These are phyloP conservation scores for Schizothorax lantsangensis DNA, from an alignment of 2,797 vertebrate species.

Conservation along the genomic window DNA sequence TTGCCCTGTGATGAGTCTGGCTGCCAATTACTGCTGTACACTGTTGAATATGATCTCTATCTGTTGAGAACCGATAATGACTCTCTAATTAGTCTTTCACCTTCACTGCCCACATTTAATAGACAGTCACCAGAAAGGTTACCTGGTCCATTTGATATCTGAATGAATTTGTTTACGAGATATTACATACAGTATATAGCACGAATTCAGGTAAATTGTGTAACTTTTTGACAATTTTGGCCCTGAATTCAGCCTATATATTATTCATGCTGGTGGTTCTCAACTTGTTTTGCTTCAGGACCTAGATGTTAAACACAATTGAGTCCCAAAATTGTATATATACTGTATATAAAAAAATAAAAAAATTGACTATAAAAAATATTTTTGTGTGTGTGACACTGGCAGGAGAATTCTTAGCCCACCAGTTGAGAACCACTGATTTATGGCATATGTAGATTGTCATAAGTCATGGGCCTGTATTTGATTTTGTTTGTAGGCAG, in stretches of 20 bases:
- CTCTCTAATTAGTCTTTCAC: constrained; percentile 36
- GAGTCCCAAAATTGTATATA: background rate
- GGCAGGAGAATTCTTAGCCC: too few relatives aligned
- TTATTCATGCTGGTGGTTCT: constrained; percentile 1
- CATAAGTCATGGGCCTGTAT: constrained; percentile 62
- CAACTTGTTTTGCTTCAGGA: background rate
- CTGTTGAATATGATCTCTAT: background rate
- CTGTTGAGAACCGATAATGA: constrained; percentile 23
- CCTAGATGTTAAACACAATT: background rate
- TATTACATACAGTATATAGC: background rate
- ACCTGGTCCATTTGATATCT: background rate
- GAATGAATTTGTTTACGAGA: background rate
- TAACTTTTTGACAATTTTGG: background rate
- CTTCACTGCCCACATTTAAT: constrained; percentile 33
- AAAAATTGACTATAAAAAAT: too few relatives aligned
- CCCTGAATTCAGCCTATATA: background rate
- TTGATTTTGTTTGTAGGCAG: constrained; percentile 85
- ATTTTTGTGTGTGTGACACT: background rate
- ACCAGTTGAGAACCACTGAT: background rate
- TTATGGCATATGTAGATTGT: background rate
- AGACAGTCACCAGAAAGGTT: constrained; percentile 17
- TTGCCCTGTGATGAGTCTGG: constrained; percentile 11
- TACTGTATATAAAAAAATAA: too few relatives aligned
- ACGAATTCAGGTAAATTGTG: background rate
- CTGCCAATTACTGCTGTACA: constrained; percentile 38